Conservation (phyloP, 2,888 invertebrate species). For the Drosophila macrospina region DNA sequence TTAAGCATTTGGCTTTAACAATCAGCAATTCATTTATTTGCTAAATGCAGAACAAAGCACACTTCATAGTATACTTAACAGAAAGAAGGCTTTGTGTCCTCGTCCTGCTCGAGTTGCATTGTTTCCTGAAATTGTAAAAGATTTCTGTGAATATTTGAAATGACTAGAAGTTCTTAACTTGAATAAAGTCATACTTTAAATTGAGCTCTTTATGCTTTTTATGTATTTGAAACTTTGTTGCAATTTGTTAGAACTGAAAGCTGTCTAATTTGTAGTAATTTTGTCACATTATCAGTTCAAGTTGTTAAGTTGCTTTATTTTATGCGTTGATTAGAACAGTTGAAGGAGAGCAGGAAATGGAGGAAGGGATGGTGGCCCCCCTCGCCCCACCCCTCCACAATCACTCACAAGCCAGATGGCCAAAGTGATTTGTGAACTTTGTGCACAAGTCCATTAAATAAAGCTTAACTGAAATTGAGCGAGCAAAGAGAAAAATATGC, state of each 20-base stretch:
- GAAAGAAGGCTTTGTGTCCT: background rate
- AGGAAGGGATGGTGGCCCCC: background rate
- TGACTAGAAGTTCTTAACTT: background rate
- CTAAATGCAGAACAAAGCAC: background rate
- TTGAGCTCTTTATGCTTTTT: background rate
- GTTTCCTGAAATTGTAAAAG: background rate
- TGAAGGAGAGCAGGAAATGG: background rate
- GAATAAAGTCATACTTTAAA: background rate
- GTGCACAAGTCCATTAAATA: conserved; percentile 64
- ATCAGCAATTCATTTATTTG: background rate
- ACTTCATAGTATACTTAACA: background rate
- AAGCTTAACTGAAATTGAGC: conserved; percentile 57
- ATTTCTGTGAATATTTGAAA: background rate
- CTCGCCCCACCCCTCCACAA: conserved; percentile 5
- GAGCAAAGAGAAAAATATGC: conserved; percentile 1
- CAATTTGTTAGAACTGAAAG: no score
- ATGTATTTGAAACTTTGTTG: background rate
- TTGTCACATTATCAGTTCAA: no score
- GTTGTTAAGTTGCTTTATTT: no score
- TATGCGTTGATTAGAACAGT: background rate
- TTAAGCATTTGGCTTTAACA: background rate
- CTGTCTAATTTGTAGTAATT: no score
- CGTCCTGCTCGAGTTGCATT: background rate
- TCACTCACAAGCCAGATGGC: conserved; percentile 10
- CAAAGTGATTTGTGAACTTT: conserved; percentile 41